Evolutionary conservation across 1,140 invertebrate species (phyloP), one percentile per base, ranked within the genome.

Genomic region (Drosophila sucinea): DNA sequence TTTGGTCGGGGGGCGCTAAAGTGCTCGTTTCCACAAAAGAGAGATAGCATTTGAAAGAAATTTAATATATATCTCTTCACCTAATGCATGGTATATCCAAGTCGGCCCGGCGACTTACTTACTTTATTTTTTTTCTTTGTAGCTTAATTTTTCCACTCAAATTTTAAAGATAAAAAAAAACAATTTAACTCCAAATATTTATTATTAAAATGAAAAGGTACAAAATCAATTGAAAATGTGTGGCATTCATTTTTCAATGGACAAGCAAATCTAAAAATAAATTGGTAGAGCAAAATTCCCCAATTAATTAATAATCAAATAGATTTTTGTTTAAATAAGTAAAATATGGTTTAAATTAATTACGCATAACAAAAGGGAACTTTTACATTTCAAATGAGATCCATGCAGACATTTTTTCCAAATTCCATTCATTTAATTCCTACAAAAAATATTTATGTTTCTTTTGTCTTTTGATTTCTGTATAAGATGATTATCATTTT

Each of bases 371-470:
- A 38, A 38, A 35, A 65, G 30, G 35, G 55, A 67, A 62, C 67
- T 60, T 69, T 56, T 38, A 85, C 56, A 73, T 54, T 90, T 86
- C 63, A 61, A 79, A 83, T 81, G 90, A 90, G 90, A 91, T 91
- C 90, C 90, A 91, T 90, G 73, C 81, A 91, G 90, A 91, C 90
- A 91, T 90, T 90, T 91, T 75, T 72, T 67, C 76, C 27, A 61
- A 79, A 73, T 79, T 65, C 17, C 40, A 11, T 23, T n/a, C 27
- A 33, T 79, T 35, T 40, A 6, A 25, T 64, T 51, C 68, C 68
- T 8, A 32, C 4, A 5, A n/a, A 23, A 60, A 56, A 23, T 17
- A 17, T 72, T 33, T 11, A 4, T 33, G 17, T 55, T 63, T 17
- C 33, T 51, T 41, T 41, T n/a, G 38, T 10, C 2, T 56, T 51